A percentile compares a stretch with the other conserved stretches of the same genome.
These are phyloP conservation scores for Bujurquina vittata DNA, from an alignment of 2,113 vertebrate species.

Conservation along the genomic window DNA sequence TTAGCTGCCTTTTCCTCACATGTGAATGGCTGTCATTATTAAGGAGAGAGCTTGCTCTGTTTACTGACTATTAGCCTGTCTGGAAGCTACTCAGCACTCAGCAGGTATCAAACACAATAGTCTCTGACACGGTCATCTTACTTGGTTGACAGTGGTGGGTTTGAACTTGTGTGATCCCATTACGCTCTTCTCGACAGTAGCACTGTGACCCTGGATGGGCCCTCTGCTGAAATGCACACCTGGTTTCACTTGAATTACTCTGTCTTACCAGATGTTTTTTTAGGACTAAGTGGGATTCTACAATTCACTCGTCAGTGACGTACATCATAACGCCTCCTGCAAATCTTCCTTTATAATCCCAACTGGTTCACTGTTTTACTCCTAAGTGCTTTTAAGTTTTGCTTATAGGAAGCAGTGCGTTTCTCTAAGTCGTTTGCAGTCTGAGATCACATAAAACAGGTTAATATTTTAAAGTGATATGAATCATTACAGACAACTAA, in stretches of 20 bases:
- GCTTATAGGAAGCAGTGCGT: neutral
- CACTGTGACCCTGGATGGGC: neutral
- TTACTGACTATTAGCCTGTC: neutral
- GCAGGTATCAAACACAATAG: neutral
- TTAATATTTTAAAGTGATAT: neutral
- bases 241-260: neutral
- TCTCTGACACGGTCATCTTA: neutral
- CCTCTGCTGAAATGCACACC: neutral
- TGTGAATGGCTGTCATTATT: neutral
- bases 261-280: neutral
- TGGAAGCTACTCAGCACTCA: neutral
- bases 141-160: neutral
- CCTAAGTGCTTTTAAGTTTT: neutral
- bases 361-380: neutral
- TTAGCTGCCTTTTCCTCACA: neutral
- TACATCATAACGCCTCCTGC: neutral
- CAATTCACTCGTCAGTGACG: neutral
- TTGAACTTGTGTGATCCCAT: conserved; percentile 7
- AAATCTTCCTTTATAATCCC: neutral
- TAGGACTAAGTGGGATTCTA: neutral
- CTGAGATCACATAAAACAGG: neutral
- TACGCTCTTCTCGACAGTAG: conserved; percentile 4
- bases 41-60: neutral
- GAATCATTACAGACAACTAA: neutral
- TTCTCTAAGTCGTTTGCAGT: neutral